These are phyloP conservation scores for Calycopis cecrops DNA, from an alignment of 1,140 invertebrate genomes.

Conservation along the genomic window DNA sequence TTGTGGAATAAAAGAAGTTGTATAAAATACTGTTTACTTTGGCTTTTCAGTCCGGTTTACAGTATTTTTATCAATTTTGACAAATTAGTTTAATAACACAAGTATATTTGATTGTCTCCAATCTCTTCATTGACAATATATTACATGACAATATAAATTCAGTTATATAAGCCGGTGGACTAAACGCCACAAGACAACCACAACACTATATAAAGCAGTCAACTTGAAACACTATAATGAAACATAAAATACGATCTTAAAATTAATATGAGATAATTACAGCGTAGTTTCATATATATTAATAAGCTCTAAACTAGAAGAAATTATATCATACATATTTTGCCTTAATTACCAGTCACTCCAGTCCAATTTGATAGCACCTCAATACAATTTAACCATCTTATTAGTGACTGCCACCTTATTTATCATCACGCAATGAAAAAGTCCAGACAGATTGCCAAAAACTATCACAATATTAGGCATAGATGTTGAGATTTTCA, in stretches of 20 bases:
- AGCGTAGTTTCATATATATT: conserved; percentile 68
- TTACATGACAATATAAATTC: conserved; percentile 58
- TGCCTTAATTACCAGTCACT: conserved; percentile 55
- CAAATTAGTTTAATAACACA: conserved; percentile 66
- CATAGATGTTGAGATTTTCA: too few species aligned
- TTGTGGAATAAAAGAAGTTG: conserved; percentile 19
- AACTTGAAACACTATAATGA: conserved; percentile 36
- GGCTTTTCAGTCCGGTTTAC: conserved; percentile 70
- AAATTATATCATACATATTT: conserved; percentile 64
- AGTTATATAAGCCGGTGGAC: conserved; percentile 46
- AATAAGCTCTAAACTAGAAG: conserved; percentile 73
- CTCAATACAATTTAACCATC: conserved; percentile 56
- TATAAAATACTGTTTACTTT: conserved; percentile 75
- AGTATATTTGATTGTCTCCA: conserved; percentile 55
- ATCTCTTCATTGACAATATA: conserved; percentile 47
- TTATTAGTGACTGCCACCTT: conserved; percentile 48
- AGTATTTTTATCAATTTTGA: conserved; percentile 66
- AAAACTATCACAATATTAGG: too few species aligned
- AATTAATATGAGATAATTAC: conserved; percentile 68
- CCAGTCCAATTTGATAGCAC: conserved; percentile 59
- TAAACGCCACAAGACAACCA: conserved; percentile 36
- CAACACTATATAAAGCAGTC: conserved; percentile 39
- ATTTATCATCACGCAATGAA: conserved; percentile 7
- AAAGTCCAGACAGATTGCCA: too few species aligned
- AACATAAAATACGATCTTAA: conserved; percentile 58